phyloP scores from a whole-genome alignment of 2,797 vertebrate species.

The Enoplosus armatus region DNA sequence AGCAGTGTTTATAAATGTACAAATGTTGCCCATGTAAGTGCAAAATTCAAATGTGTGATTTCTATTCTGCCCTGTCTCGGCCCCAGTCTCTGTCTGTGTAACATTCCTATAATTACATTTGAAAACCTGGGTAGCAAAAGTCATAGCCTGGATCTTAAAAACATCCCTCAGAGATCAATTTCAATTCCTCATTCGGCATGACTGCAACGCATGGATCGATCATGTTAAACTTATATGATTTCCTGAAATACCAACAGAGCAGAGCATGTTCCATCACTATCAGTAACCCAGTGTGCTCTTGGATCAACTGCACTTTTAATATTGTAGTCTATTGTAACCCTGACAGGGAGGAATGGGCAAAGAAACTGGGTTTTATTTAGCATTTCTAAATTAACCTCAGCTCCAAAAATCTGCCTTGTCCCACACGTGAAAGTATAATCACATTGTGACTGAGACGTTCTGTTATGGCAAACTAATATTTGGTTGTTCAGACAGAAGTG shows the following conservation, averaged over 20 bases:
- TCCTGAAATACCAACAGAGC: slow-evolving; percentile 48
- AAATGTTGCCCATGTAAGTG: background rate
- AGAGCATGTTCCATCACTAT: slow-evolving; percentile 36
- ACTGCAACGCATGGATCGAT: slow-evolving; percentile 52
- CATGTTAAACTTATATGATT: slow-evolving; percentile 44
- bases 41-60: background rate
- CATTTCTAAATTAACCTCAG: slow-evolving; percentile 1
- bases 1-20: background rate
- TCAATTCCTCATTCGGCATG: slow-evolving; percentile 72
- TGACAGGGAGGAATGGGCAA: background rate
- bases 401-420: background rate
- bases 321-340: background rate
- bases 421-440: slow-evolving; percentile 15
- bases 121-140: slow-evolving; percentile 53
- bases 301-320: slow-evolving; percentile 32
- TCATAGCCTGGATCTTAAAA: slow-evolving; percentile 68
- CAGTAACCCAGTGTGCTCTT: background rate
- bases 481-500: background rate
- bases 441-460: background rate
- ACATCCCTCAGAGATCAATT: slow-evolving; percentile 79
- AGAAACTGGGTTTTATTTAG: background rate
- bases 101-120: slow-evolving; percentile 62
- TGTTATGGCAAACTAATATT: background rate
- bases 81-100: slow-evolving; percentile 13
- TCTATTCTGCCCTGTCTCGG: slow-evolving; percentile 12